These are phyloP conservation scores for Odocoileus hemionus DNA, from an alignment of 2,113 vertebrate genomes.

Conservation along the genomic window DNA sequence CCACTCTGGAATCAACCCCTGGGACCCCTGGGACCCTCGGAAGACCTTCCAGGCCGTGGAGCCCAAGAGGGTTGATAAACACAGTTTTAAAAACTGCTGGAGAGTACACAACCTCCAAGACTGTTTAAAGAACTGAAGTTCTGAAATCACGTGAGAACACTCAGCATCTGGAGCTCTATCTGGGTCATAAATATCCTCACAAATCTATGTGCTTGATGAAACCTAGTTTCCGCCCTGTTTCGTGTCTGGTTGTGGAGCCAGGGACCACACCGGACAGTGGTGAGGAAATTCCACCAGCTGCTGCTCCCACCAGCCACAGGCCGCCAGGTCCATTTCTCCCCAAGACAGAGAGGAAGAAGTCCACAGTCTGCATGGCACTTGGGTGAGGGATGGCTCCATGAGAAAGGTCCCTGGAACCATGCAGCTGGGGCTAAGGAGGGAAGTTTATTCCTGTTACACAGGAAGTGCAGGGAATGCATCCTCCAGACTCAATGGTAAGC, in stretches of 20 bases:
- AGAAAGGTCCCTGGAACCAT: background rate
- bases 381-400: background rate
- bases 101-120: background rate
- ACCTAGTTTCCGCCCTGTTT: background rate
- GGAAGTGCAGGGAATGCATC: background rate
- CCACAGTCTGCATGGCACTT: fast-evolving
- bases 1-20: background rate
- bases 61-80: background rate
- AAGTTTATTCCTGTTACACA: background rate
- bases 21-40: background rate
- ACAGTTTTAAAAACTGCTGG: background rate
- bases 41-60: background rate
- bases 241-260: background rate
- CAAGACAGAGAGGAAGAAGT: background rate
- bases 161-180: background rate
- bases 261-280: fast-evolving
- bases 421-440: background rate
- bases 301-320: fast-evolving
- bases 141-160: background rate
- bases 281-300: background rate
- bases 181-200: background rate
- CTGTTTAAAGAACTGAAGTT: background rate
- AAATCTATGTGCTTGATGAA: background rate
- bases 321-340: fast-evolving
- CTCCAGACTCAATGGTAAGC: background rate